These are phyloP conservation scores for Haplochromis burtoni DNA, from an alignment of 2,113 vertebrate species.

Conservation along the genomic window DNA sequence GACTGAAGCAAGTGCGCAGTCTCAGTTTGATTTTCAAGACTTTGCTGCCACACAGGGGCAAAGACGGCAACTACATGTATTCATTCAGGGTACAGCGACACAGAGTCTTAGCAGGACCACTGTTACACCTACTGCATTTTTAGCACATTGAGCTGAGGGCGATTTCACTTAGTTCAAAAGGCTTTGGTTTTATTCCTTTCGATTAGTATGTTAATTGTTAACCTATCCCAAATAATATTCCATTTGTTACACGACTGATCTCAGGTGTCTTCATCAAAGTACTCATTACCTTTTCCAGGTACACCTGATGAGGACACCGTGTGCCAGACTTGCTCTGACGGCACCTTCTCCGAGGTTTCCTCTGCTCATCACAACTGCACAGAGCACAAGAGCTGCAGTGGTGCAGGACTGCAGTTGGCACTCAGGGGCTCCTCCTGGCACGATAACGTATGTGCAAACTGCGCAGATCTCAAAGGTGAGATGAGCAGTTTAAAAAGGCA, in stretches of 20 bases:
- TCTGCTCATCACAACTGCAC: slow-evolving; percentile 7
- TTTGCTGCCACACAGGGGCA: neutral
- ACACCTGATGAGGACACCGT: slow-evolving; percentile 20
- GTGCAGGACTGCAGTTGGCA: neutral
- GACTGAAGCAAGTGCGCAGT: neutral
- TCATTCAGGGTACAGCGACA: neutral
- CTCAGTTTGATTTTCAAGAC: neutral
- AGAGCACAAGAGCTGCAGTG: slow-evolving; percentile 23
- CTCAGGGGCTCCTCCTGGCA: slow-evolving; percentile 48
- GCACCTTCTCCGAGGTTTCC: slow-evolving; percentile 6
- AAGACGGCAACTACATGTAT: neutral
- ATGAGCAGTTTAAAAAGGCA: neutral
- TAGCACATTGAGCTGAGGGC: neutral
- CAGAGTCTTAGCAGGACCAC: neutral
- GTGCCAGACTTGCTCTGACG: slow-evolving; percentile 23
- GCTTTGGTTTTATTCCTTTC: neutral
- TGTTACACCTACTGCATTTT: neutral
- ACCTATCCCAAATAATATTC: fast-evolving
- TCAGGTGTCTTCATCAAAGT: fast-evolving
- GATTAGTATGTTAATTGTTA: fast-evolving
- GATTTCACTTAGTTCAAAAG: neutral
- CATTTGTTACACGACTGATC: neutral
- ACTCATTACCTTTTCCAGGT: slow-evolving; percentile 25
- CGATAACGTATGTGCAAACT: slow-evolving; percentile 48
- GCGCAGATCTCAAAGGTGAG: neutral